Evolutionary conservation across 2,888 invertebrate genomes (phyloP).

Genomic region (Limnephilus rhombicus): DNA sequence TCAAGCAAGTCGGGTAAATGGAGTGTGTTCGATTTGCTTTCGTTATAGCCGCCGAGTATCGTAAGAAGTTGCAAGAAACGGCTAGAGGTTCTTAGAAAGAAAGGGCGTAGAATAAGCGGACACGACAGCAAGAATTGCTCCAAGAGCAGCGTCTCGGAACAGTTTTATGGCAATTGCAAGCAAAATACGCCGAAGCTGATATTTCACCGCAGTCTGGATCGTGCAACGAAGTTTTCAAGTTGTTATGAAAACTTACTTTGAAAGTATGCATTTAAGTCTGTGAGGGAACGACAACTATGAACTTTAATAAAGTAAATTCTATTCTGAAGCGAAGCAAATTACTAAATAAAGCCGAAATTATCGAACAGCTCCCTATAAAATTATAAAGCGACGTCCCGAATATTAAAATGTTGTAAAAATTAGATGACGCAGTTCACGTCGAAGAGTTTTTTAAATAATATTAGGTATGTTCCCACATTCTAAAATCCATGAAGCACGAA

Average conservation of each 20-base stretch:
- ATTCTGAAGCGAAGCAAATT: neutral
- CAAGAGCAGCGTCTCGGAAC: neutral
- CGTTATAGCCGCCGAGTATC: neutral
- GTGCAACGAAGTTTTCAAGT: neutral
- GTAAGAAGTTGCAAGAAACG: neutral
- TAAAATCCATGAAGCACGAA: neutral
- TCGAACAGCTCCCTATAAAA: neutral
- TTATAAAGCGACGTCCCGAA: neutral
- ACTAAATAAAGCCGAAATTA: neutral
- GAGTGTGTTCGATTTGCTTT: neutral
- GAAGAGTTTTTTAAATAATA: neutral
- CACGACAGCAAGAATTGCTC: neutral
- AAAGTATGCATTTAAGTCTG: neutral
- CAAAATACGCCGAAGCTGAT: neutral
- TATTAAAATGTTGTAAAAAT: too few relatives aligned
- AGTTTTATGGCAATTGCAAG: neutral
- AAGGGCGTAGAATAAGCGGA: neutral
- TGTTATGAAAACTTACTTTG: neutral
- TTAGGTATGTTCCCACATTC: neutral
- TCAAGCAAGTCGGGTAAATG: conserved; percentile 18
- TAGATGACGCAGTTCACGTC: too few relatives aligned
- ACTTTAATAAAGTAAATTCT: conserved; percentile 9
- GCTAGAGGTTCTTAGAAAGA: neutral
- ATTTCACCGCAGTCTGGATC: neutral
- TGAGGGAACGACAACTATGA: neutral